A percentile compares a stretch with the other conserved stretches of the same genome.
Evolutionary conservation across 2,797 vertebrate genomes (phyloP).

Genomic region (Sebastes taczanowskii): DNA sequence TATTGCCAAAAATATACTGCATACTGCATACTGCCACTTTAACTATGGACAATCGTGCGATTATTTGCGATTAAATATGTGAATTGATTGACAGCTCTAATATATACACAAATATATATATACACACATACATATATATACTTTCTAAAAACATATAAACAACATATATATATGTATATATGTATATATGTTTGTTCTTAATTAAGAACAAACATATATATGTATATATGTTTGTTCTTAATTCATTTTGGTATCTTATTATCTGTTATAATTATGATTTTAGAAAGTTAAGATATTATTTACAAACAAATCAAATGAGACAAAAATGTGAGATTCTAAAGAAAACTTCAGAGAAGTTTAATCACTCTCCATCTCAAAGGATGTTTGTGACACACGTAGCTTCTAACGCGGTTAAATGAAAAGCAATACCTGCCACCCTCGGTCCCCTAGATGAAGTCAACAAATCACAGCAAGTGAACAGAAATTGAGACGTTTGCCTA

Average conservation of each 20-base stretch:
- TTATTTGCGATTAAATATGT: too few relatives aligned
- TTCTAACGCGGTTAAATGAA: slow-evolving; percentile 28
- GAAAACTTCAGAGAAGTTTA: background rate
- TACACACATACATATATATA: too few relatives aligned
- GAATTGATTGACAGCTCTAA: too few relatives aligned
- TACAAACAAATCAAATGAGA: slow-evolving; percentile 2
- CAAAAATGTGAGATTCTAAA: background rate
- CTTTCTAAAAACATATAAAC: too few relatives aligned
- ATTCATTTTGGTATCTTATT: background rate
- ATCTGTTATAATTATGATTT: background rate
- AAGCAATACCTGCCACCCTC: slow-evolving; percentile 5
- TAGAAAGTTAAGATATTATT: background rate
- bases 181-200: too few relatives aligned
- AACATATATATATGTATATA: too few relatives aligned
- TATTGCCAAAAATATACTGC: too few relatives aligned
- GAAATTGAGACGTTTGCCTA: background rate
- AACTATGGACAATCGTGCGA: too few relatives aligned
- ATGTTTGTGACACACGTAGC: background rate
- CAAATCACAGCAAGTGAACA: background rate
- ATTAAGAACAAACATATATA: too few relatives aligned
- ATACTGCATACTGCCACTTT: too few relatives aligned
- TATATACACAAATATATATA: too few relatives aligned
- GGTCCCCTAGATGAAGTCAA: background rate
- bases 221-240: too few relatives aligned
- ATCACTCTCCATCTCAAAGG: slow-evolving; percentile 2